phyloP scores from a whole-genome alignment of 2,888 invertebrate genomes.

The Entomobrya multifasciata region DNA sequence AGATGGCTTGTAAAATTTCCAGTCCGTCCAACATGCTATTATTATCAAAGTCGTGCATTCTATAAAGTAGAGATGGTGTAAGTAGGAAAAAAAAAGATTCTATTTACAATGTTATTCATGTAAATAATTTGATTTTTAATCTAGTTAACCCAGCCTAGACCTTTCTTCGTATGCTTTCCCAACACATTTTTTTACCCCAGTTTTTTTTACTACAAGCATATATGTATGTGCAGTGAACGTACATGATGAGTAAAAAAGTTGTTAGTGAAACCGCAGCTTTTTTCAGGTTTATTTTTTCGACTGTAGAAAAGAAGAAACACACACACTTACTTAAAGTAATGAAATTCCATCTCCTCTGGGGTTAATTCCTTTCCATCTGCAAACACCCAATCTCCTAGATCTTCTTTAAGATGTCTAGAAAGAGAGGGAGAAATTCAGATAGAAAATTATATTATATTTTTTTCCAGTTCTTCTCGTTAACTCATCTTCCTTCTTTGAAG shows the following conservation, averaged over 20 bases:
- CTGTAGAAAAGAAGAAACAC: conserved; percentile 2
- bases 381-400: conserved; percentile 86
- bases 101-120: conserved; percentile 71
- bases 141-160: conserved; percentile 47
- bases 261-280: conserved; percentile 38
- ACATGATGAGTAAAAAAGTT: conserved; percentile 10
- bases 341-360: conserved; percentile 92
- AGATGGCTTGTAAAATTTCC: conserved; percentile 92
- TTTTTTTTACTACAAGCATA: too few species aligned
- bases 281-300: background rate
- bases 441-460: conserved; percentile 67
- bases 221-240: too few species aligned
- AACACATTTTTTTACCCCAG: too few species aligned
- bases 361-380: conserved; percentile 87
- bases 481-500: conserved; percentile 36
- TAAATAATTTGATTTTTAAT: conserved; percentile 73
- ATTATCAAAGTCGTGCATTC: conserved; percentile 92
- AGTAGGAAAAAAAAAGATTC: conserved; percentile 37
- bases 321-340: conserved; percentile 86
- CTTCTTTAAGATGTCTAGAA: conserved; percentile 89
- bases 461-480: conserved; percentile 62
- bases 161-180: conserved; percentile 31
- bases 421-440: conserved; percentile 76
- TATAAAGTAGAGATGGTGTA: conserved; percentile 74
- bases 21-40: conserved; percentile 93